Evolutionary conservation across 2,888 invertebrate genomes (phyloP).

Genomic region (Pemphredon lugubris): DNA sequence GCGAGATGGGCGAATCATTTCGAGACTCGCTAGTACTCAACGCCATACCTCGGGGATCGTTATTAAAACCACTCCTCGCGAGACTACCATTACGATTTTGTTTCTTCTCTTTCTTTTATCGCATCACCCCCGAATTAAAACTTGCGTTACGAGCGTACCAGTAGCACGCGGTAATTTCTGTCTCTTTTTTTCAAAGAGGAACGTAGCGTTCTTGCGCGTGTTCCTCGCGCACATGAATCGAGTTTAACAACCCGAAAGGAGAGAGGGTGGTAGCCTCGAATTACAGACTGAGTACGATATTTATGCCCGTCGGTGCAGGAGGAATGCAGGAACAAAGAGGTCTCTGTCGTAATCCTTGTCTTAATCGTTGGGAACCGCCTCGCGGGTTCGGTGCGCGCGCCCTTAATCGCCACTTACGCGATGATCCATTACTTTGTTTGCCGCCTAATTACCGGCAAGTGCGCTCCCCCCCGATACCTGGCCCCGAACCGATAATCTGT

Average conservation of each 20-base stretch:
- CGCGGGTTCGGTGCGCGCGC: constrained; percentile 11
- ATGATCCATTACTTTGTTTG: constrained; percentile 47
- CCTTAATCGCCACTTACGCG: constrained; percentile 49
- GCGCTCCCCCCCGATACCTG: constrained; percentile 27
- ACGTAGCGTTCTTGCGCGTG: neutral
- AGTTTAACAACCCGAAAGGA: constrained; percentile 19
- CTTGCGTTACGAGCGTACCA: constrained; percentile 17
- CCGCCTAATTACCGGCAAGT: constrained; percentile 51
- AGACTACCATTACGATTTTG: neutral
- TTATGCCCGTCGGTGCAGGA: constrained; percentile 22
- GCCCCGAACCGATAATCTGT: constrained; percentile 31
- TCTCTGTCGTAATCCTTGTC: constrained; percentile 22
- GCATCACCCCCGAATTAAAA: constrained; percentile 16
- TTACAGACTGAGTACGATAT: constrained; percentile 23
- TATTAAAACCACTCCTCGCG: neutral
- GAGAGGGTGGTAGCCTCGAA: constrained; percentile 22
- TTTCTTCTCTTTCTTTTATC: constrained; percentile 5
- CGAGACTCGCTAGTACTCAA: no score
- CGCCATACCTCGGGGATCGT: neutral
- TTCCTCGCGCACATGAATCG: constrained; percentile 23
- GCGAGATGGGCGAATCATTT: no score
- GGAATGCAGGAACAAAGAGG: constrained; percentile 44
- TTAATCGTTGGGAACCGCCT: constrained; percentile 24
- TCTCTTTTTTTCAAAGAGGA: no score
- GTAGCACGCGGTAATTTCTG: constrained; percentile 18